phyloP scores from a whole-genome alignment of 2,888 invertebrate species.

The Imbricaverruca yamaguchii region DNA sequence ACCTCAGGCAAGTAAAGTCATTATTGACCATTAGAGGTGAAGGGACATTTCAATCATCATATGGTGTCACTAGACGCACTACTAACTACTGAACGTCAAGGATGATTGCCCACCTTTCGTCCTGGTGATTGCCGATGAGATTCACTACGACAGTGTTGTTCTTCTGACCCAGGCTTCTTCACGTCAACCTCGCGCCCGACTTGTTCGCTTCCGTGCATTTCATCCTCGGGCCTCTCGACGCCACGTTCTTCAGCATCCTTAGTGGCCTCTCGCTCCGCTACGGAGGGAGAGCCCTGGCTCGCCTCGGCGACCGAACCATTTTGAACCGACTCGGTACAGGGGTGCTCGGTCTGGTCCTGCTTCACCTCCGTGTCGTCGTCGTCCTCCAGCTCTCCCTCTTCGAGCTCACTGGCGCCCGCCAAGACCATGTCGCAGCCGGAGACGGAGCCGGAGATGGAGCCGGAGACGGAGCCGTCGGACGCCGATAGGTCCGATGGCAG shows the following conservation, averaged over 20 bases:
- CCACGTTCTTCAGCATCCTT: background rate
- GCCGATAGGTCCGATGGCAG: background rate
- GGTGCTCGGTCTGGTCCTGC: background rate
- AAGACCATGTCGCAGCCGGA: background rate
- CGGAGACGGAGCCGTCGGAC: background rate
- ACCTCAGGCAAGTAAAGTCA: background rate
- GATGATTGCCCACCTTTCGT: background rate
- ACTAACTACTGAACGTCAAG: background rate
- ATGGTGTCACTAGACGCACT: no score
- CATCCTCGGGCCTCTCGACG: background rate
- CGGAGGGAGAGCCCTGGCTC: background rate
- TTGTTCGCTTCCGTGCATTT: background rate
- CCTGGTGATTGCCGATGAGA: background rate
- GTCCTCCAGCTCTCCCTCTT: constrained; percentile 34
- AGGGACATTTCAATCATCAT: no score
- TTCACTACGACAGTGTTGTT: background rate
- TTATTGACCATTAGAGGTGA: background rate
- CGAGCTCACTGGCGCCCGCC: constrained; percentile 23
- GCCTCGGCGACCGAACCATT: background rate
- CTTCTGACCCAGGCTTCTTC: background rate
- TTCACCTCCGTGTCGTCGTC: constrained; percentile 27
- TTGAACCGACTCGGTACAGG: background rate
- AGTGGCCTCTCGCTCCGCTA: background rate
- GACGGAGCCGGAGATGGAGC: background rate
- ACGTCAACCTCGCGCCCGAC: background rate